Evolutionary conservation across 2,888 invertebrate genomes (phyloP), one percentile per base, ranked within the genome.

Genomic region (Antitype chi): DNA sequence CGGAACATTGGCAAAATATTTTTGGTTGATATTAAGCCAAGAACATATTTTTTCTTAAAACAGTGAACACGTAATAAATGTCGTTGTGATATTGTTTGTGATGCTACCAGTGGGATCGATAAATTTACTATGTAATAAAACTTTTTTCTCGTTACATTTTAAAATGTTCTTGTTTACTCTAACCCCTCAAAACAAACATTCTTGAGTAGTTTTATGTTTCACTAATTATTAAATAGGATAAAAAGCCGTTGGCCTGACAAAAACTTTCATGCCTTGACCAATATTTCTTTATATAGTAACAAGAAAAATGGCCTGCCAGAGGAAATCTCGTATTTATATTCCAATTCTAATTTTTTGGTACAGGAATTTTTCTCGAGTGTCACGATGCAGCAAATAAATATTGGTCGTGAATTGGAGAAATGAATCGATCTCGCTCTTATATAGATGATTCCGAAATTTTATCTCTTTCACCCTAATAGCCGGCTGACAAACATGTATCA

Each of bases 401-500:
- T 96, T 92, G 92, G 92, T 91, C 90, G 94, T 94, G 95, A 95
- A 95, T 95, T 92, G 93, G 92, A 94, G 94, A 95, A 94, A 94
- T 94, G 93, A 93, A 94, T 94, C 95, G 95, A 95, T 96, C 96
- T 95, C 96, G 92, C 95, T 96, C 95, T 92, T 91, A 91, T 95
- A 91, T 94, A 93, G 93, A 93, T 92, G 94, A 93, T 94, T 94
- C 91, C 91, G 89, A 92, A 94, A 93, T 95, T 95, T 94, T 93
- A 94, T 96, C 96, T 95, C 96, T 94, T 94, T 96, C 96, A 86
- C 95, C 93, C 96, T 96, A 96, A 96, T 96, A 96, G 96, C 96
- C 96, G 96, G 94, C 96, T 96, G 96, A 96, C 96, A 96, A 96
- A 96, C 96, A 96, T 96, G 96, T 96, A 96, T 96, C 96, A 96